Evolutionary conservation across 2,797 vertebrate genomes (phyloP).

Genomic region (Peromyscus nudipes): DNA sequence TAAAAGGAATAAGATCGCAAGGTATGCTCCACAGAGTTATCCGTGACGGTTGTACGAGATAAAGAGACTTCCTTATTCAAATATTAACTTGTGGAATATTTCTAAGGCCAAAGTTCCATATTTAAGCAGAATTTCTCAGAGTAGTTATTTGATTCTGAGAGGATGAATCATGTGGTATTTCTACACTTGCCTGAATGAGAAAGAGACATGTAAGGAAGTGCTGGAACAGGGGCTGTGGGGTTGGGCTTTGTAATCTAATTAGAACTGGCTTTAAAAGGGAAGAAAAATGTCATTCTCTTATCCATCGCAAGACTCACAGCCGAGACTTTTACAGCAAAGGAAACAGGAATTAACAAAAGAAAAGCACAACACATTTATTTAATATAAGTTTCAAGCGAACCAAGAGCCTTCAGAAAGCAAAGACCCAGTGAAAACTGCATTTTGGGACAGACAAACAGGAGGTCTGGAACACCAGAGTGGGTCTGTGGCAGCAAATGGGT

Average conservation of each 20-base stretch:
- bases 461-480: not conserved
- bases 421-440: not conserved
- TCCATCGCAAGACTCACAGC: not conserved
- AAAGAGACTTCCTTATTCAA: not conserved
- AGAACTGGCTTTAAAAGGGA: not conserved
- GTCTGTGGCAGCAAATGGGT: not conserved
- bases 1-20: not conserved
- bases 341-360: not conserved
- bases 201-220: not conserved
- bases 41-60: no score
- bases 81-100: not conserved
- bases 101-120: not conserved
- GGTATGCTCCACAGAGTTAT: not conserved
- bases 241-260: not conserved
- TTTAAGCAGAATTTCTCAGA: not conserved
- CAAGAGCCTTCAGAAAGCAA: not conserved
- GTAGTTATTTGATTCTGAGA: not conserved
- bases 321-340: not conserved
- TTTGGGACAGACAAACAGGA: not conserved
- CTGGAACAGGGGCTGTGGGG: not conserved
- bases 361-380: not conserved
- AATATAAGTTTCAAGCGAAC: not conserved
- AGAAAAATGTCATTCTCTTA: not conserved
- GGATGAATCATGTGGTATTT: not conserved
- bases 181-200: not conserved